Conservation (phyloP, 2,888 invertebrate genomes). For the Scaeva pyrastri region DNA sequence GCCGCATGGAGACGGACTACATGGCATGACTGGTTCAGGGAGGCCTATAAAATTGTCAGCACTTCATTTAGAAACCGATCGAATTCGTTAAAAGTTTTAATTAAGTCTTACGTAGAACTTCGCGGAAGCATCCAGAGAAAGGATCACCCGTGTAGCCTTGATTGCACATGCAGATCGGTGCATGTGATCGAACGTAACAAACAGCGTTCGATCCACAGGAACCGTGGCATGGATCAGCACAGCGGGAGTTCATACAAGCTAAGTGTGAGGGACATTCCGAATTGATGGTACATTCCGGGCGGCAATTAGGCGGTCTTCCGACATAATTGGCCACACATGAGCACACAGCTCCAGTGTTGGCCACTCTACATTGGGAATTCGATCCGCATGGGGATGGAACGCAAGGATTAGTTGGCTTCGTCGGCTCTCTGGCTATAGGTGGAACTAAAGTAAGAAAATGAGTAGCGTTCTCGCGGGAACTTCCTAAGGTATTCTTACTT, state of each 20-base stretch:
- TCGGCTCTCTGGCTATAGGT: slow-evolving; percentile 78
- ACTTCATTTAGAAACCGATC: slow-evolving; percentile 2
- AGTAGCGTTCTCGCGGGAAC: slow-evolving; percentile 5
- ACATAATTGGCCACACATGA: slow-evolving; percentile 86
- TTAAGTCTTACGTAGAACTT: slow-evolving; percentile 84
- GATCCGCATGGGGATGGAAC: slow-evolving; percentile 88
- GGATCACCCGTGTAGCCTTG: slow-evolving; percentile 87
- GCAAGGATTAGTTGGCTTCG: slow-evolving; percentile 85
- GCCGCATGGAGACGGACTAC: slow-evolving; percentile 88
- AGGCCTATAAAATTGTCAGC: slow-evolving; percentile 81
- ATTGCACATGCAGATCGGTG: slow-evolving; percentile 85
- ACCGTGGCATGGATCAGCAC: slow-evolving; percentile 87
- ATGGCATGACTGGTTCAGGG: slow-evolving; percentile 85
- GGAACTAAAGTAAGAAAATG: slow-evolving; percentile 59
- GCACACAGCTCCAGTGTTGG: slow-evolving; percentile 85
- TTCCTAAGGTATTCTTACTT: slow-evolving; percentile 80
- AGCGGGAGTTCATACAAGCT: slow-evolving; percentile 85
- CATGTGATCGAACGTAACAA: slow-evolving; percentile 86
- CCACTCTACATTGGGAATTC: slow-evolving; percentile 86
- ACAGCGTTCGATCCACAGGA: slow-evolving; percentile 88
- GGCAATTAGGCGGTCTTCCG: slow-evolving; percentile 87
- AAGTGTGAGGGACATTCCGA: slow-evolving; percentile 85
- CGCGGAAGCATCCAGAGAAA: slow-evolving; percentile 85
- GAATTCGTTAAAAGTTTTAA: neutral
- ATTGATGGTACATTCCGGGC: slow-evolving; percentile 87